These are phyloP conservation scores for Clinocottus analis DNA, from an alignment of 2,113 vertebrate genomes.

Conservation along the genomic window DNA sequence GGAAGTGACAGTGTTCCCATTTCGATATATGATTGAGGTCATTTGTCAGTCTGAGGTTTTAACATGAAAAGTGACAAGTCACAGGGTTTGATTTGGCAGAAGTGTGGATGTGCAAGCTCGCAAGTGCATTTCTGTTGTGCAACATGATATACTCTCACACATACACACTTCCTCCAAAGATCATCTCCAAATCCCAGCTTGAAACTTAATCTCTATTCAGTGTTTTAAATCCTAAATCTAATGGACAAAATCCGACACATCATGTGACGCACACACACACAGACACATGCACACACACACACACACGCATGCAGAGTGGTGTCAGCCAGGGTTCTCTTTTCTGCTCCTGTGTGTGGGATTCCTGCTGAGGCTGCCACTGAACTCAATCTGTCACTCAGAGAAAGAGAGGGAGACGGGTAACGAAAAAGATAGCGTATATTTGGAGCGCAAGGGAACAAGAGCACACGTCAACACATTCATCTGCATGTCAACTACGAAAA, in stretches of 20 bases:
- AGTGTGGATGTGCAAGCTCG: not conserved
- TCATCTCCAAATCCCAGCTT: slow-evolving; percentile 53
- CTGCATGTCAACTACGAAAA: slow-evolving; percentile 44
- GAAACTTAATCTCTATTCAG: slow-evolving; percentile 59
- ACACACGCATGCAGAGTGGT: slow-evolving; percentile 26
- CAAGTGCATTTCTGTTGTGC: slow-evolving; percentile 31
- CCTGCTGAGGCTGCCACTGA: slow-evolving; percentile 72
- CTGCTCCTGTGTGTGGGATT: slow-evolving; percentile 62
- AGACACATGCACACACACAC: slow-evolving; percentile 9
- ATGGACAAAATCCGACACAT: slow-evolving; percentile 4
- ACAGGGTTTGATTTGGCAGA: slow-evolving; percentile 28
- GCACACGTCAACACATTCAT: slow-evolving; percentile 39
- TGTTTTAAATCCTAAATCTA: slow-evolving; percentile 58
- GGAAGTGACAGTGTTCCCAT: slow-evolving; percentile 42
- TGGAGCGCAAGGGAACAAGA: slow-evolving; percentile 39
- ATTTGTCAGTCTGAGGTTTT: slow-evolving; percentile 56
- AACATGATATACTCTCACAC: slow-evolving; percentile 15
- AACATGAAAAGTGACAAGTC: slow-evolving; percentile 16
- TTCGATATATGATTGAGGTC: slow-evolving; percentile 44
- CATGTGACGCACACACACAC: slow-evolving; percentile 19
- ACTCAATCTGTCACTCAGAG: slow-evolving; percentile 80
- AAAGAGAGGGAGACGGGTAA: slow-evolving; percentile 21
- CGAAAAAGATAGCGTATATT: slow-evolving; percentile 16
- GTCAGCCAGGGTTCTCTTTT: slow-evolving; percentile 67
- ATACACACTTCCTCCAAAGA: slow-evolving; percentile 9